Evolutionary conservation across 2,113 vertebrate genomes (phyloP).

Genomic region (Rhinolophus sinicus): DNA sequence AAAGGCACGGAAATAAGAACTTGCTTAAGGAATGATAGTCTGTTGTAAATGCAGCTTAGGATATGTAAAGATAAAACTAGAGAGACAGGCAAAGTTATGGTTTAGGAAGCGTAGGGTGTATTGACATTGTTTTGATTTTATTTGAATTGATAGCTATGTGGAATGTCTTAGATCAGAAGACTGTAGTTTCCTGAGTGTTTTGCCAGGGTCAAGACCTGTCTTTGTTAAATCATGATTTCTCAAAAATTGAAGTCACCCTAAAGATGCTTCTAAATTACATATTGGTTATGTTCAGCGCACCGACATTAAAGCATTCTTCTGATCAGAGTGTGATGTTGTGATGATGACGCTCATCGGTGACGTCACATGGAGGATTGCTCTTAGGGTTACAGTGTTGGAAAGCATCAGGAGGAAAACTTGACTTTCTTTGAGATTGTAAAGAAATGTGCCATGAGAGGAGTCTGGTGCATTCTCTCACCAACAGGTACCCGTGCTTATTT

Average conservation of each 20-base stretch:
- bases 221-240: conserved; percentile 60
- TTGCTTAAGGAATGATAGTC: background rate
- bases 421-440: conserved; percentile 21
- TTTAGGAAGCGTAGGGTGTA: background rate
- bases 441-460: conserved; percentile 26
- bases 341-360: background rate
- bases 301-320: background rate
- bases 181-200: conserved; percentile 37
- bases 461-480: background rate
- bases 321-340: background rate
- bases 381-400: conserved; percentile 16
- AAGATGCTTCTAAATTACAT: conserved; percentile 34
- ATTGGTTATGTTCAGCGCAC: conserved; percentile 29
- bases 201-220: background rate
- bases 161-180: conserved; percentile 20
- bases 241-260: conserved; percentile 51
- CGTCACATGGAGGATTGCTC: background rate
- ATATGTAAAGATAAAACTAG: background rate
- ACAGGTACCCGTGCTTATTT: conserved; percentile 27
- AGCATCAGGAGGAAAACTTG: background rate
- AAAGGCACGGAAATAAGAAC: background rate
- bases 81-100: background rate
- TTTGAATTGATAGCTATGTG: background rate
- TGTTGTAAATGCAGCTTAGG: background rate
- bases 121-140: conserved; percentile 14